phyloP scores from a whole-genome alignment of 1,140 invertebrate species.

The Sycophaga agraensis region DNA sequence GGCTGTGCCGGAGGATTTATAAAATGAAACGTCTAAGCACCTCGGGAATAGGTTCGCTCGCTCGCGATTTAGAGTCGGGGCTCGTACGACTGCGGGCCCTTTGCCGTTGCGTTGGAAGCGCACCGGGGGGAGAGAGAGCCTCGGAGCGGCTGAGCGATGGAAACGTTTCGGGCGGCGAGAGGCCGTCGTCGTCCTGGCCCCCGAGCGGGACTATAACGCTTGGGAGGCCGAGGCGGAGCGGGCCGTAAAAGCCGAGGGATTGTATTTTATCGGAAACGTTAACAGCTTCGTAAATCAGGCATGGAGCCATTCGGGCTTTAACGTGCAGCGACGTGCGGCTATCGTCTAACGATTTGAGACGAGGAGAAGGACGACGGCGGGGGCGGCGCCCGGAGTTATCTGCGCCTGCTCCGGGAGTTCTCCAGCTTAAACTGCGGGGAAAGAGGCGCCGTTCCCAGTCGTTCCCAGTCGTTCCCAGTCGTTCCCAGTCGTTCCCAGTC shows the following conservation, averaged over 20 bases:
- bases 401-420: not conserved
- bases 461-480: too few relatives aligned
- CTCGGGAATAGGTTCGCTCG: constrained; percentile 11
- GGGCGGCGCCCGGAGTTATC: not conserved
- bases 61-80: constrained; percentile 13
- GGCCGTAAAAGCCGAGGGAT: constrained; percentile 38
- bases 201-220: not conserved
- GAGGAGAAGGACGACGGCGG: constrained; percentile 17
- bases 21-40: constrained; percentile 14
- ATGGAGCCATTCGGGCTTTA: constrained; percentile 44
- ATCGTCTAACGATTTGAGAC: constrained; percentile 45
- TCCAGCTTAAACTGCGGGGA: constrained; percentile 2
- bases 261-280: constrained; percentile 56
- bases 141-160: not conserved
- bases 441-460: constrained; percentile 20
- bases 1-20: constrained; percentile 13
- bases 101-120: too few relatives aligned
- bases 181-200: not conserved
- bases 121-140: not conserved
- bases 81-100: too few relatives aligned
- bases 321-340: constrained; percentile 34
- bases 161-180: not conserved
- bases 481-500: too few relatives aligned
- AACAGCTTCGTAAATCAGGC: constrained; percentile 55
- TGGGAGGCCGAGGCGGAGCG: not conserved